Evolutionary conservation across 2,113 vertebrate genomes (phyloP), one percentile per base, ranked within the genome.

Genomic region (Trinectes maculatus): DNA sequence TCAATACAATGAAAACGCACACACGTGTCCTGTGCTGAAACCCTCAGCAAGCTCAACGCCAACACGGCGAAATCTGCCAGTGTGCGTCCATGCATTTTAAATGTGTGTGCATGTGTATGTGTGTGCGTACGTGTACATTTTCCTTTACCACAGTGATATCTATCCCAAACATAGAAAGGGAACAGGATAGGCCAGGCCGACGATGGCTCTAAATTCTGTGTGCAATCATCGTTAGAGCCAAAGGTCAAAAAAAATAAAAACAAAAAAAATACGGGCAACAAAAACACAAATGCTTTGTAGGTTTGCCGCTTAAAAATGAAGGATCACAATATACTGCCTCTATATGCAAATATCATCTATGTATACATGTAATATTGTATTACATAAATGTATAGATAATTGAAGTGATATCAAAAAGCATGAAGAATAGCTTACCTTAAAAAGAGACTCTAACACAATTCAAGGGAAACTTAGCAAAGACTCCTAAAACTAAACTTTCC

Each of bases 261-360:
- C 4, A 58, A 26, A 67, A n/a, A 9, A 33, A 60, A 66, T 74
- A 34, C 5, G 76, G 80, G 71, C 77, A 86, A 85, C 70, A 46
- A 80, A 78, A 86, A 85, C 75, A 82, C 71, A 85, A 80, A 84
- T 26, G 54, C 80, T 29, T 69, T 5, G 13, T 52, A 76, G 53
- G 52, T 71, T 77, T 7, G 81, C 75, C 58, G 82, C 72, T 72
- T 84, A 77, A 79, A 89, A 89, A 88, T 77, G 68, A 90, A 90
- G 74, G 83, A 83, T 79, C 88, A 88, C 86, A 78, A 85, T 87
- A 89, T 89, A 85, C 86, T 87, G 88, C 85, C 80, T 88, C 85
- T 91, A 91, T 87, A 87, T 83, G 87, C 85, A 89, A 87, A 87
- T 85, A 87, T 83, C 86, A 89, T 84, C 88, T 86, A 86, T 87